phyloP scores from a whole-genome alignment of 2,113 vertebrate species.

The Crotalus helleri region DNA sequence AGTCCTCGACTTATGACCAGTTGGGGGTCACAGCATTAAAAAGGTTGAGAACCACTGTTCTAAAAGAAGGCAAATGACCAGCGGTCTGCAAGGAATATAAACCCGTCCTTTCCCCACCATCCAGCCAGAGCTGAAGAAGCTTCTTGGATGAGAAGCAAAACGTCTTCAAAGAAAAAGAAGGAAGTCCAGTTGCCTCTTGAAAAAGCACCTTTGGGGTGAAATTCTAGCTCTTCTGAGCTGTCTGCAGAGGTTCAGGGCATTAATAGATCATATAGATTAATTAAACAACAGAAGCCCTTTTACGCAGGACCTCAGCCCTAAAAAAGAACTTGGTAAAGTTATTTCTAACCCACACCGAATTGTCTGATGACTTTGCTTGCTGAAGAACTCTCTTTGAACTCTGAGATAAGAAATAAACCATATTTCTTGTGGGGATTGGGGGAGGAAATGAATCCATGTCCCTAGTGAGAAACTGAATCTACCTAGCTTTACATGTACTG shows the following conservation, averaged over 20 bases:
- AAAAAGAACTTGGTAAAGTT: background rate
- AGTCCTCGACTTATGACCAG: too few species aligned
- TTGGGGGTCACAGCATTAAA: too few species aligned
- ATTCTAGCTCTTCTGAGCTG: conserved; percentile 63
- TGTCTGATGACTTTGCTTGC: background rate
- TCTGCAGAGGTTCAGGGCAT: conserved; percentile 58
- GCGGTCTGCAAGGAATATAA: too few species aligned
- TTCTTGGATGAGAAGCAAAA: too few species aligned
- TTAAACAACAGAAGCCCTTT: background rate
- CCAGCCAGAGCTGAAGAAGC: too few species aligned
- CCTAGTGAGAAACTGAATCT: background rate
- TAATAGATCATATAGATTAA: conserved; percentile 23
- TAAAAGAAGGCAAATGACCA: too few species aligned
- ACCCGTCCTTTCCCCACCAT: too few species aligned
- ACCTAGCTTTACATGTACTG: background rate
- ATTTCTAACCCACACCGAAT: background rate
- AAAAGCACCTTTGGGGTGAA: conserved; percentile 8
- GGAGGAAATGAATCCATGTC: background rate
- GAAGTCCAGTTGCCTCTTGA: too few species aligned
- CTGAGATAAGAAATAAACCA: background rate
- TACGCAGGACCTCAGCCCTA: background rate
- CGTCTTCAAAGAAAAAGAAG: too few species aligned
- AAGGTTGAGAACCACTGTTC: too few species aligned
- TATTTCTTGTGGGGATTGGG: background rate
- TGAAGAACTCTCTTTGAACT: background rate